Evolutionary conservation across 2,797 vertebrate genomes (phyloP).

Genomic region (Lophotriccus pileatus): DNA sequence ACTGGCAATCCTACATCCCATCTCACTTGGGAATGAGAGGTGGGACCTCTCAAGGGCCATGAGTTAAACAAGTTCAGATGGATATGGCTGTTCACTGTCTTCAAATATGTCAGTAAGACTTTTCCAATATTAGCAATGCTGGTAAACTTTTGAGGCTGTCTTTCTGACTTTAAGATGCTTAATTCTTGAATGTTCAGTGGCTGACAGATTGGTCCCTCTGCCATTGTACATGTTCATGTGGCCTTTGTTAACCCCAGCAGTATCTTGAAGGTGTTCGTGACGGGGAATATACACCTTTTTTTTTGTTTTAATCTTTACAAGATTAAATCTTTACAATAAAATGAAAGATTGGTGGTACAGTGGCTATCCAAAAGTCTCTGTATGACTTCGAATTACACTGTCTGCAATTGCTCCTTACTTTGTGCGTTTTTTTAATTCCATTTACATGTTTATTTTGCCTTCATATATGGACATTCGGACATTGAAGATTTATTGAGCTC

Average conservation of each 20-base stretch:
- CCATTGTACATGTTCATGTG: rapidly evolving
- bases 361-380: neutral
- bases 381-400: neutral
- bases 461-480: neutral
- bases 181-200: neutral
- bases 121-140: neutral
- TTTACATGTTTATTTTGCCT: neutral
- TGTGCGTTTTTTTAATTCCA: neutral
- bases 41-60: neutral
- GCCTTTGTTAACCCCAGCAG: neutral
- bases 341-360: neutral
- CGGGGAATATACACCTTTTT: neutral
- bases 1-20: neutral
- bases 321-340: neutral
- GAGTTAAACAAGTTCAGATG: neutral
- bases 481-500: neutral
- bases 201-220: neutral
- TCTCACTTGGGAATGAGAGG: neutral
- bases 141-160: neutral
- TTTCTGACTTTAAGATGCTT: neutral
- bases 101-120: neutral
- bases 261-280: neutral
- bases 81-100: neutral
- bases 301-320: neutral
- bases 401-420: neutral